Conservation (phyloP, 2,888 invertebrate species). For the Brachynemurus nebulosus region DNA sequence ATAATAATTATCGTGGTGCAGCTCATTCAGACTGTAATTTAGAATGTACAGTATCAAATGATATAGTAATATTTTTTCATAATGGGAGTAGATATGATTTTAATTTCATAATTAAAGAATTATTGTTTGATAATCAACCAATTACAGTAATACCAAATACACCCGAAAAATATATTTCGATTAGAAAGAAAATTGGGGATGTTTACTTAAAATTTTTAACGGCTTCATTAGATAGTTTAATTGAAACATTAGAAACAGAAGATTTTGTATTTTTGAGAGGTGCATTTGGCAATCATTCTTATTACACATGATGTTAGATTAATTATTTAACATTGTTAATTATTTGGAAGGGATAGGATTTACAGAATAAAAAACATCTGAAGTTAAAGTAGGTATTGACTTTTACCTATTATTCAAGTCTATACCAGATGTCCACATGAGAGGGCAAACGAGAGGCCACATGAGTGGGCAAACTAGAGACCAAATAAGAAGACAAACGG, state of each 20-base stretch:
- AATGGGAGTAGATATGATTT: conserved; percentile 15
- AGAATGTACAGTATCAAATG: conserved; percentile 14
- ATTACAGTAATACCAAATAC: conserved; percentile 16
- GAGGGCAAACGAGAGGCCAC: no score
- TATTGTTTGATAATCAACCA: conserved; percentile 9
- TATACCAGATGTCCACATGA: no score
- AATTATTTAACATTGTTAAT: no score
- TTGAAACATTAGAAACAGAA: conserved; percentile 10
- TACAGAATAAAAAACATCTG: no score
- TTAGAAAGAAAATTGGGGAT: conserved; percentile 11
- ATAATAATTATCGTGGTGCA: conserved; percentile 12
- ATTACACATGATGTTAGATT: no score
- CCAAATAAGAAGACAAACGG: no score
- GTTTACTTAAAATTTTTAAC: conserved; percentile 16
- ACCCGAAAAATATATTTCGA: conserved; percentile 21
- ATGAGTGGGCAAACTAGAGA: no score
- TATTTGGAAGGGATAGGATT: no score
- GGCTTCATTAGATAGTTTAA: conserved; percentile 15
- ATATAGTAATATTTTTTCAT: conserved; percentile 19
- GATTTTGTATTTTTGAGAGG: conserved; percentile 7
- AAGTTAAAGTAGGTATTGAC: no score
- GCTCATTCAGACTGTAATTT: conserved; percentile 18
- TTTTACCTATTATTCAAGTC: no score
- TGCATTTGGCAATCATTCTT: conserved; percentile 1
- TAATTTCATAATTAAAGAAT: conserved; percentile 16